Percentiles rank a stretch among this genome's conserved stretches.
Evolutionary conservation across 1,140 invertebrate species (phyloP).

Genomic region (Oreohelix idahoensis): DNA sequence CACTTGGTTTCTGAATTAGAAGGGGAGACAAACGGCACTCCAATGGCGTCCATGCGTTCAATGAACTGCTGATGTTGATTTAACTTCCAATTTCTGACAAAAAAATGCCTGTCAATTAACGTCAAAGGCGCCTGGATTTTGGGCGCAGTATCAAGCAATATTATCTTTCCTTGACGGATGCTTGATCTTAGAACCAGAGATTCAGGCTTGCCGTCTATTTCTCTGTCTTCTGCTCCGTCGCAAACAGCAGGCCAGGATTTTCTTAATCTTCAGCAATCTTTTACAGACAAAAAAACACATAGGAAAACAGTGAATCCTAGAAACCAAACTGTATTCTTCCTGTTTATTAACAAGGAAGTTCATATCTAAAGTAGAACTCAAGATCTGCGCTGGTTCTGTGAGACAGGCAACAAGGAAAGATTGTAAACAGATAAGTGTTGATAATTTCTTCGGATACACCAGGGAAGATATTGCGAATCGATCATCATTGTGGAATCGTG

Average conservation of each 20-base stretch:
- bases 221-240: background rate
- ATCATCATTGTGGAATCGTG: background rate
- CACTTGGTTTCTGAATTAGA: constrained; percentile 19
- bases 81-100: background rate
- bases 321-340: background rate
- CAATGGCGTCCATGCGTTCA: background rate
- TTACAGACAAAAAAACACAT: background rate
- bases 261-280: background rate
- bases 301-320: background rate
- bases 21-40: background rate
- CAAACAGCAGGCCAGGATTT: background rate
- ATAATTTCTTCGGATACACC: background rate
- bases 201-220: background rate
- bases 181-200: background rate
- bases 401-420: background rate
- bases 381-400: background rate
- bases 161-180: constrained; percentile 2
- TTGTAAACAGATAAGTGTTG: background rate
- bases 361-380: background rate
- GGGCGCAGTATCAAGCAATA: constrained; percentile 5
- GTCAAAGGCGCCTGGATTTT: background rate
- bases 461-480: constrained; percentile 1
- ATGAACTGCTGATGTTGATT: background rate
- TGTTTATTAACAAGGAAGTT: background rate
- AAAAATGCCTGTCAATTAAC: constrained; percentile 10